Evolutionary conservation across 2,113 vertebrate genomes (phyloP).

Genomic region (Crotalus viridis): DNA sequence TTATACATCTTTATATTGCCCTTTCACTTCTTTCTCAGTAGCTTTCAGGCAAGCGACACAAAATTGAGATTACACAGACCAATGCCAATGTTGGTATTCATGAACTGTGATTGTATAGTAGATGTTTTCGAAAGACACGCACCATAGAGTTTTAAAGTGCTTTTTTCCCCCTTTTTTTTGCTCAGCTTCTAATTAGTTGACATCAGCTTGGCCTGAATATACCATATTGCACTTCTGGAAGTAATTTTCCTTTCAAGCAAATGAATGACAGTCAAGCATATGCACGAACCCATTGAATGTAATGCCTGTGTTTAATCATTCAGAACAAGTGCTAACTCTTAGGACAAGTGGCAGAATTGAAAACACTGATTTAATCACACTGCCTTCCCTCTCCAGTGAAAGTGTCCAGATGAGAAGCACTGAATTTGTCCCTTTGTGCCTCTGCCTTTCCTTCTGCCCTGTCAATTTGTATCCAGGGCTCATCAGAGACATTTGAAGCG

Average conservation of each 20-base stretch:
- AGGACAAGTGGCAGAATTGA: not conserved
- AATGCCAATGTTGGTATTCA: not conserved
- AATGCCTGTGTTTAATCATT: conserved; percentile 12
- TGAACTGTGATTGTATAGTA: not conserved
- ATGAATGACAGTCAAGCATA: conserved; percentile 6
- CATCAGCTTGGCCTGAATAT: conserved; percentile 1
- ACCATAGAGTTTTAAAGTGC: not conserved
- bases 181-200: not conserved
- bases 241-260: conserved; percentile 6
- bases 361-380: not conserved
- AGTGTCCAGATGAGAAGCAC: not conserved
- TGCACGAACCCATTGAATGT: conserved; percentile 2
- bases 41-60: conserved; percentile 5
- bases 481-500: not conserved
- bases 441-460: not conserved
- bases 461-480: not conserved
- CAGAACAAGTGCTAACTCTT: conserved; percentile 3
- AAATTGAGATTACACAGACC: not conserved
- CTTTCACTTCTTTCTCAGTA: not conserved
- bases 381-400: not conserved
- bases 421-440: not conserved
- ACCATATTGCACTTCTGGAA: conserved; percentile 12
- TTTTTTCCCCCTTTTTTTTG: no score
- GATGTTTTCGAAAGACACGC: not conserved
- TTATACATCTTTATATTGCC: conserved; percentile 36